phyloP scores from a whole-genome alignment of 1,140 invertebrate species.

The Eubasilissa regina region DNA sequence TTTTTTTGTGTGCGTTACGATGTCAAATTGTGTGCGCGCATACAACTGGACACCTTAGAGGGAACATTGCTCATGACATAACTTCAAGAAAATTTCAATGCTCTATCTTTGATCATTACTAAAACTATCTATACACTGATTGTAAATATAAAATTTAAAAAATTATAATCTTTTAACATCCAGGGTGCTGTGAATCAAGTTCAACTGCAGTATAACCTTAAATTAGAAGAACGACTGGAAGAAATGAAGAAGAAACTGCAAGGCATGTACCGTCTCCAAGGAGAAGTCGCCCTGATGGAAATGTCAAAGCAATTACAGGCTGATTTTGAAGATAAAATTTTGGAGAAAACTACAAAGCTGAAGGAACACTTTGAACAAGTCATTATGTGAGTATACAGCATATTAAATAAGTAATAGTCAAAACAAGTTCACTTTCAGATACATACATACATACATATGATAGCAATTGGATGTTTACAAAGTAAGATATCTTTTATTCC shows the following conservation, averaged over 20 bases:
- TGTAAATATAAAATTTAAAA: too few species aligned
- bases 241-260: constrained; percentile 36
- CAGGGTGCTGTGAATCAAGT: constrained; percentile 15
- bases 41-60: too few species aligned
- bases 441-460: not conserved
- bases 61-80: too few species aligned
- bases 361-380: constrained; percentile 35
- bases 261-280: constrained; percentile 30
- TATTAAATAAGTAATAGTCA: not conserved
- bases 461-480: not conserved
- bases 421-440: not conserved
- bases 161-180: too few species aligned
- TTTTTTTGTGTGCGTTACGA: too few species aligned
- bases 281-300: constrained; percentile 25
- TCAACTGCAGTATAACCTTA: constrained; percentile 20
- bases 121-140: too few species aligned
- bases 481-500: not conserved
- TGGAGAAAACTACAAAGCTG: constrained; percentile 23
- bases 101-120: too few species aligned
- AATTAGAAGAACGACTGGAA: constrained; percentile 17
- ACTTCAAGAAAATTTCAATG: too few species aligned
- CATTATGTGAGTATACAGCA: constrained; percentile 20
- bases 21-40: too few species aligned
- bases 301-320: constrained; percentile 4
- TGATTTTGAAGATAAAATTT: not conserved